Evolutionary conservation across 2,888 invertebrate species (phyloP), one percentile per base, ranked within the genome.

Genomic region (Drosophila maculinotata): DNA sequence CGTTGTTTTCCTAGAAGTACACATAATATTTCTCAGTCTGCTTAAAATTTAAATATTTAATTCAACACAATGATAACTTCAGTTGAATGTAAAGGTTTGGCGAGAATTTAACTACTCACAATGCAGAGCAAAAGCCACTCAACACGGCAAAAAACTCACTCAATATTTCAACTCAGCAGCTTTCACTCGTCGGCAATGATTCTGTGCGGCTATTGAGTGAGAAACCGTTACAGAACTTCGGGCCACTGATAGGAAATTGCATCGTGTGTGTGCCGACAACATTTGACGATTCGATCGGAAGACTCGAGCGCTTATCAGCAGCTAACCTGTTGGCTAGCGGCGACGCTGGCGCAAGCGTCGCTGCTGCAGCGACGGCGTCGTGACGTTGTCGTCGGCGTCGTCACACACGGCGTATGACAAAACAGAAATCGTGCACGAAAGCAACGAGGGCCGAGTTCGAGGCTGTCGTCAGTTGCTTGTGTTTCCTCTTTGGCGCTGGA

Each of bases 321-420:
- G 53, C 52, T 77, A 88, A 88, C 87, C 83, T 86, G 84, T 88
- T 86, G 88, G 87, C 67, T 74, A 58, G 63, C 69, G 49, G 47
- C 36, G 25, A 51, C 31, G 25, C 12, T 17, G 62, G 45, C 51
- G 51, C 44, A 28, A 25, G 44, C 54, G 39, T 10, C 30, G 49
- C 58, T 25, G 51, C 51, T 17, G 47, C 49, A 44, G 36, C 42
- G 47, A 33, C 23, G 49, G 49, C 51, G 28, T 64, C 58, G 59
- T 33, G 64, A 39, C 49, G 56, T 47, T 48, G 49, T 20, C 10
- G n/a, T 15, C n/a, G 26, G 23, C 39, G 17, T 45, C 71, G 57
- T 48, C 51, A 57, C 33, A 76, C 38, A 51, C 54, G 52, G 68
- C 62, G 57, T 77, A 68, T 77, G 77, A 77, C 59, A 83, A 47